A percentile compares a stretch with the other conserved stretches of the same genome.
phyloP scores from a whole-genome alignment of 1,140 invertebrate genomes.

The Ips nitidus region DNA sequence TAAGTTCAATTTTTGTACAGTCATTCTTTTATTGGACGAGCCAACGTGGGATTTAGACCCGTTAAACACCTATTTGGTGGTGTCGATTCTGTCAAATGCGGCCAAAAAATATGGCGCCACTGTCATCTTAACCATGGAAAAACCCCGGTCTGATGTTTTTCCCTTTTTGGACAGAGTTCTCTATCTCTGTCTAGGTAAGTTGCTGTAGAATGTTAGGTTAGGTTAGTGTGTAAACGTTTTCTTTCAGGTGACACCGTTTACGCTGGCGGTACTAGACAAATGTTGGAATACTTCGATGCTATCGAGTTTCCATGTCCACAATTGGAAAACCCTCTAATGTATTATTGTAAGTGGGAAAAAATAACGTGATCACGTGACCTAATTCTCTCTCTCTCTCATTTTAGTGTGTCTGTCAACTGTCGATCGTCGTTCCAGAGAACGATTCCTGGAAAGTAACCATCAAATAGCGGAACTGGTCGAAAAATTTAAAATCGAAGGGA shows the following conservation, averaged over 20 bases:
- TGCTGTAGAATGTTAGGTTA: not conserved
- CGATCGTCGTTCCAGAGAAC: slow-evolving; percentile 81
- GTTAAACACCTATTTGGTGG: slow-evolving; percentile 86
- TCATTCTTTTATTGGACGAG: slow-evolving; percentile 83
- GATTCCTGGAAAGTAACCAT: slow-evolving; percentile 89
- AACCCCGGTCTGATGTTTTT: slow-evolving; percentile 89
- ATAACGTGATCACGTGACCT: not conserved
- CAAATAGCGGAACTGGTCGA: slow-evolving; percentile 90
- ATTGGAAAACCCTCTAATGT: slow-evolving; percentile 90
- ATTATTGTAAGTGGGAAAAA: slow-evolving; percentile 73
- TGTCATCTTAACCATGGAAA: slow-evolving; percentile 88
- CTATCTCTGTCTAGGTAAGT: slow-evolving; percentile 69
- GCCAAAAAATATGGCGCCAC: slow-evolving; percentile 88
- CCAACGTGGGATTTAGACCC: slow-evolving; percentile 90
- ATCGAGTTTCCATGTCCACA: slow-evolving; percentile 93
- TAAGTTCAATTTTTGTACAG: slow-evolving; percentile 53
- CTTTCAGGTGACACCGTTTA: slow-evolving; percentile 81
- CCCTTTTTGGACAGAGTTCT: slow-evolving; percentile 85
- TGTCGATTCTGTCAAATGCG: slow-evolving; percentile 89
- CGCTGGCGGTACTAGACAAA: slow-evolving; percentile 82
- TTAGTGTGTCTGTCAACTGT: slow-evolving; percentile 89
- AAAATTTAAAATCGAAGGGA: slow-evolving; percentile 84
- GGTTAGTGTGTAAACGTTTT: not conserved
- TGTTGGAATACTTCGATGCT: slow-evolving; percentile 87
- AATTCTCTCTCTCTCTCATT: slow-evolving; percentile 19